Base-by-base conservation (phyloP, 2,797 vertebrate species). In the Salarias fasciatus region DNA sequence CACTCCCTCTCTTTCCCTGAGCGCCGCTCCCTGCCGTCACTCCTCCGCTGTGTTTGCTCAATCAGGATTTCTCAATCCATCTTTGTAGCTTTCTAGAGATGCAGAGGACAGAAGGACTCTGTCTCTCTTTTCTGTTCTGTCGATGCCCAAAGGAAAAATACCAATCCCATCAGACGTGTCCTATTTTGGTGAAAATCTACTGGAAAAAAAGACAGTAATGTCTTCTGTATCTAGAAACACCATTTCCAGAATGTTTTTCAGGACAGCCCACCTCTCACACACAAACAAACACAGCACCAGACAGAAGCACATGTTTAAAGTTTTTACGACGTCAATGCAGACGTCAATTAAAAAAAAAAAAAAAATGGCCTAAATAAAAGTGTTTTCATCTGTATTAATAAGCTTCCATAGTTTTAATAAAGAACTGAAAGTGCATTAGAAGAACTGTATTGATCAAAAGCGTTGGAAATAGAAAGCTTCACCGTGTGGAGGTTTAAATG, bases 41-140 rank as follows among this genome's bases (percentile, higher is more conserved):
- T 84, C 79, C 80, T 75, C 65, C 55, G 30, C 68, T 58, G 8
- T n/a, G 49, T 84, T 85, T 88, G 80, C 85, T 86, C 79, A 87
- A 77, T 87, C 82, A 77, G 71, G 62, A 84, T 68, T 69, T 74
- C 53, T 83, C 15, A 11, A 47, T 71, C 14, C 1, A 47, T 72
- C 78, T 77, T 41, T 29, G 9, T 51, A 11, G 29, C 78, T 77
- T 41, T 29, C 9, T 51, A 11, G 29, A 38, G 11, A 33, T 33
- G 38, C 41, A 63, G 42, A 62, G 8, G 35, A 47, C 12, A 5
- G 24, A 28, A 50, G 28, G 40, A 38, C 50, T 15, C 18, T 24
- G 18, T 18, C 24, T 18, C 18, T 24, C n/a, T n/a, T n/a, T n/a
- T n/a, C n/a, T n/a, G n/a, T n/a, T n/a, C n/a, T n/a, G n/a, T n/a